These are phyloP conservation scores for Thermophis baileyi DNA, from an alignment of 2,113 vertebrate species.

Conservation along the genomic window DNA sequence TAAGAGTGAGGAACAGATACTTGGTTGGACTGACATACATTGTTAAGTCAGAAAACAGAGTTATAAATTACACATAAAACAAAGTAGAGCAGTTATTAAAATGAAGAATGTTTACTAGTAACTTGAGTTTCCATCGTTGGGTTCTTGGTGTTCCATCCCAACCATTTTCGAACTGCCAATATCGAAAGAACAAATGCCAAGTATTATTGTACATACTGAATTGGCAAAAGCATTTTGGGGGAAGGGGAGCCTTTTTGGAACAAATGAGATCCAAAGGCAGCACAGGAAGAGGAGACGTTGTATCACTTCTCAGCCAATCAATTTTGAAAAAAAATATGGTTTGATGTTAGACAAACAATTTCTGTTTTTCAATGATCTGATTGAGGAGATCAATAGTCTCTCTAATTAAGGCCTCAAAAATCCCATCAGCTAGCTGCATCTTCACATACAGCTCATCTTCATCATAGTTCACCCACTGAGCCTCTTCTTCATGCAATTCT, in stretches of 20 bases:
- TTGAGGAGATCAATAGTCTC: conserved; percentile 87
- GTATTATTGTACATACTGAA: conserved; percentile 10
- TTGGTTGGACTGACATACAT: conserved; percentile 51
- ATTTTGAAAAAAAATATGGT: conserved; percentile 45
- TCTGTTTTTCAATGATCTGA: conserved; percentile 82
- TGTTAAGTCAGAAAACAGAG: conserved; percentile 56
- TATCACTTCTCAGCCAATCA: conserved; percentile 37
- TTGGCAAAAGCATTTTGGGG: conserved; percentile 32
- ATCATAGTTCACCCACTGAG: conserved; percentile 97
- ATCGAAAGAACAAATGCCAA: conserved; percentile 19
- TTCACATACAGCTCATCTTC: conserved; percentile 96
- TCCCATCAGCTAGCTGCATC: conserved; percentile 95
- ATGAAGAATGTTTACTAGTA: conserved; percentile 35
- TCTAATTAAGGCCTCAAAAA: conserved; percentile 92
- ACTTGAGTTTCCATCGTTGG: conserved; percentile 36
- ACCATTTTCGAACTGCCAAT: not conserved
- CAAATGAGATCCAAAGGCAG: conserved; percentile 45
- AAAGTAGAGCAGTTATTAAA: conserved; percentile 52
- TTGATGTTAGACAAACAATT: conserved; percentile 69
- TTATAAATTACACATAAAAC: conserved; percentile 43
- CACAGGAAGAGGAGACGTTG: conserved; percentile 37
- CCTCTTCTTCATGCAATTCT: conserved; percentile 95
- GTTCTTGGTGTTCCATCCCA: conserved; percentile 22
- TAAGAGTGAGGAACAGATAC: conserved; percentile 49
- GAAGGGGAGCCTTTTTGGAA: conserved; percentile 34